Base-by-base conservation (phyloP, 2,888 invertebrate genomes). In the Apomyelois bistriatella region DNA sequence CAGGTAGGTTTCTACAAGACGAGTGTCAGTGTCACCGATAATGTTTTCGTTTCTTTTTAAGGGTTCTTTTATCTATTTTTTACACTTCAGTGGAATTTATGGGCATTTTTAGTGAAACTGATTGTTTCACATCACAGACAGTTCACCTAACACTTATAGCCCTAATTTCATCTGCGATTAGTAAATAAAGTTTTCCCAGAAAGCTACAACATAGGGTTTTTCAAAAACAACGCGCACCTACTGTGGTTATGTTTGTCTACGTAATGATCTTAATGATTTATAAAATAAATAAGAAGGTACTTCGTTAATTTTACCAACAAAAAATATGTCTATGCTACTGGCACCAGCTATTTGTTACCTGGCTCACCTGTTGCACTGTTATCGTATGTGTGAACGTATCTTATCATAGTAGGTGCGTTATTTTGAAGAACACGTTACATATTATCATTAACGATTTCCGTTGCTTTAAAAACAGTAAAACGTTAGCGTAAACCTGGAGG, bases 1-100 rank as follows among this genome's bases (percentile, higher is more conserved):
- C 85, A 85, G 86, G 85, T 86, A 52, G 86, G 85, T 86, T 43
- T 17, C 22, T 22, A 3, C 32, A 17, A n/a, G 17, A 41, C 41
- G 12, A 41, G 42, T 42, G 35, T 51, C 35, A 41, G 42, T 42
- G 35, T 51, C 35, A 35, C 12, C 66, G 60, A 67, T 71, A 70
- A 72, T 70, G 70, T 55, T 52, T 65, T 74, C 75, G 72, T 75
- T 74, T 72, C 61, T 58, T 42, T 6, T 15, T 9, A 12, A 22
- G 22, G 2, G 22, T 2, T 2, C 2, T 22, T 43, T 37, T 37
- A 37, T 37, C 37, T 37, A 37, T 22, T 22, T 22, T 22, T 22
- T 22, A 22, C 5, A 22, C 22, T 22, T 22, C 22, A 22, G 22
- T 22, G 22, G 22, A 22, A 22, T 22, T 22, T 3, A 3, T 22